Base-by-base conservation (phyloP, 2,113 vertebrate species). In the Aegypius monachus region DNA sequence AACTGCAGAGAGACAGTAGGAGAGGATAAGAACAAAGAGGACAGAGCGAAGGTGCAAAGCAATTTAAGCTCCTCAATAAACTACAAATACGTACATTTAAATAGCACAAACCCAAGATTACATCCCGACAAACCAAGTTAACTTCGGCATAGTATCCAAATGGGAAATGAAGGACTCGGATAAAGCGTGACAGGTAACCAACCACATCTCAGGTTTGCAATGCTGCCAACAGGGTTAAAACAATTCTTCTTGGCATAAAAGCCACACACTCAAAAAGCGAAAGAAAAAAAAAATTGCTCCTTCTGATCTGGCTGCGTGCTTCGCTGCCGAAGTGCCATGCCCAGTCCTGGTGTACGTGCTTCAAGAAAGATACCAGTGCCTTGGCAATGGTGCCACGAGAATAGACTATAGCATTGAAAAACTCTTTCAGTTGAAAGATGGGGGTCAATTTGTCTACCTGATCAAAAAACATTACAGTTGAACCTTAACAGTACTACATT, bases 261-360 rank as follows among this genome's bases (percentile, higher is more conserved):
- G 4, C 8, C 31, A 52, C 3, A 18, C 4, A 21, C 3, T 32
- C 4, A 6, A 50, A 42, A n/a, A 65, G 0, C 2, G 18, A n/a
- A 81, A 36, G 11, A 23, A 36, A 34, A 53, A 29, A n/a, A 47
- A 47, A 86, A 29, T 2, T 3, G 0, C 22, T 40, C 43, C 16
- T 73, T 62, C 38, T 84, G 22, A 65, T 16, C 15, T 13, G 27
- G 18, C 48, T 36, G 13, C 0, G 0, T 8, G 16, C 23, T 75
- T 36, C 0, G 2, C 17, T 72, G 84, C 40, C 1, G 0, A 73
- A 50, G 40, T 7, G 3, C 50, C 1, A 1, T 9, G 34, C 8
- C 61, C 27, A 18, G 55, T 21, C 29, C 68, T 20, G 7, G 38
- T 11, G 4, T 17, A 43, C 0, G 0, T 16, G 32, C 66, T 66